Percentiles rank a stretch among this genome's conserved stretches.
phyloP scores from a whole-genome alignment of 1,140 invertebrate genomes.

The Hypsibius dujardini region DNA sequence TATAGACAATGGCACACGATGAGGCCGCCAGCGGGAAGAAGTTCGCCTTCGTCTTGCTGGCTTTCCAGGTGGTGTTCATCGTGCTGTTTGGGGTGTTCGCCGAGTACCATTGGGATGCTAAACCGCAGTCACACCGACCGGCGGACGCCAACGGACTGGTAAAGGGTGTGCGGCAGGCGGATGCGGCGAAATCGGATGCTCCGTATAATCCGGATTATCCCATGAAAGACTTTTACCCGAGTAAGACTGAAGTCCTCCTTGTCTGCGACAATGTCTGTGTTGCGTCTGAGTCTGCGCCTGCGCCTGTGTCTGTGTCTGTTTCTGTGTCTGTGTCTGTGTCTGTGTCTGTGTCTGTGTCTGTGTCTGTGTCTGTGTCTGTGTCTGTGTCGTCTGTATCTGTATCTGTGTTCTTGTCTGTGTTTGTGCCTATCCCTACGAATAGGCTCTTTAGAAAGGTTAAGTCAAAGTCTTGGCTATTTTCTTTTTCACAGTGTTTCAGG shows the following conservation, averaged over 20 bases:
- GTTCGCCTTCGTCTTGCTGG: conserved; percentile 28
- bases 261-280: conserved; percentile 10
- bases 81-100: conserved; percentile 33
- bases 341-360: too few species aligned
- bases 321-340: too few species aligned
- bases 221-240: conserved; percentile 25
- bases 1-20: not conserved
- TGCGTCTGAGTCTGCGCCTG: not conserved
- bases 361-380: too few species aligned
- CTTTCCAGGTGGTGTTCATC: conserved; percentile 31
- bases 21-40: conserved; percentile 21
- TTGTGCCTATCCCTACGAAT: not conserved
- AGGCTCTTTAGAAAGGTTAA: not conserved
- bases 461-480: not conserved
- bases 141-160: not conserved
- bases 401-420: not conserved
- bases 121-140: conserved; percentile 23
- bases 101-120: conserved; percentile 29
- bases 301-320: not conserved
- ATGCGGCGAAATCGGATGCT: not conserved
- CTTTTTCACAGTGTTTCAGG: conserved; percentile 25
- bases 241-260: conserved; percentile 24
- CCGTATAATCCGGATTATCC: conserved; percentile 24
- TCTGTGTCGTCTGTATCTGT: too few species aligned
- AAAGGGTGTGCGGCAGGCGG: not conserved